Conservation (phyloP, 2,113 vertebrate genomes). For the Mystacornis crossleyi region DNA sequence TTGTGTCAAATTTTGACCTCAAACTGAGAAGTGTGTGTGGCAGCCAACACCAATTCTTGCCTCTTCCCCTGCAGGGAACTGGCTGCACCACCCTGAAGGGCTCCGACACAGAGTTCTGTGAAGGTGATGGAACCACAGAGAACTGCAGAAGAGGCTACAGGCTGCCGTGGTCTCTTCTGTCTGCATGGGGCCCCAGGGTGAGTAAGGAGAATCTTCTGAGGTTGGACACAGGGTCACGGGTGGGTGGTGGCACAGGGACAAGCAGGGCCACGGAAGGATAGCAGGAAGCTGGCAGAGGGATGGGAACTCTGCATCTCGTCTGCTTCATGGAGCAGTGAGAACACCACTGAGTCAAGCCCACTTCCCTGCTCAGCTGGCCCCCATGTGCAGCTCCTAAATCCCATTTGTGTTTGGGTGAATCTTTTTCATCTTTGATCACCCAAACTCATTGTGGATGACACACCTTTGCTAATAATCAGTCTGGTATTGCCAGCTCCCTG, state of each 20-base stretch:
- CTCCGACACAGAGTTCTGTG: not conserved
- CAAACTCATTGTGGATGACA: not conserved
- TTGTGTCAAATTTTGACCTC: not conserved
- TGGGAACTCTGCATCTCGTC: not conserved
- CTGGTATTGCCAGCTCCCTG: not conserved
- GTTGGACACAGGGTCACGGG: not conserved
- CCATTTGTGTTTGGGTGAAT: not conserved
- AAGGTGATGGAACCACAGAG: not conserved
- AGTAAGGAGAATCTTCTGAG: not conserved
- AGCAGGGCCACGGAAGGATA: not conserved
- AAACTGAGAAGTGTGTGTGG: not conserved
- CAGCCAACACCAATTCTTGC: not conserved
- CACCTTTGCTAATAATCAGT: not conserved
- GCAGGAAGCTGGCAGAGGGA: not conserved
- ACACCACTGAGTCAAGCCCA: not conserved
- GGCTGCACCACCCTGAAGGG: not conserved
- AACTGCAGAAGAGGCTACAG: not conserved
- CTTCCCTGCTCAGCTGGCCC: not conserved
- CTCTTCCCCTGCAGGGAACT: not conserved
- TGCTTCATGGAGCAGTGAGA: fast-evolving
- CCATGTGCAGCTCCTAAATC: not conserved
- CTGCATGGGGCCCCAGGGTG: not conserved
- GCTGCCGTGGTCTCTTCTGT: not conserved
- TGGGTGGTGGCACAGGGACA: not conserved
- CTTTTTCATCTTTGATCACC: not conserved